Evolutionary conservation across 2,797 vertebrate genomes (phyloP).

Genomic region (Lagodon rhomboides): DNA sequence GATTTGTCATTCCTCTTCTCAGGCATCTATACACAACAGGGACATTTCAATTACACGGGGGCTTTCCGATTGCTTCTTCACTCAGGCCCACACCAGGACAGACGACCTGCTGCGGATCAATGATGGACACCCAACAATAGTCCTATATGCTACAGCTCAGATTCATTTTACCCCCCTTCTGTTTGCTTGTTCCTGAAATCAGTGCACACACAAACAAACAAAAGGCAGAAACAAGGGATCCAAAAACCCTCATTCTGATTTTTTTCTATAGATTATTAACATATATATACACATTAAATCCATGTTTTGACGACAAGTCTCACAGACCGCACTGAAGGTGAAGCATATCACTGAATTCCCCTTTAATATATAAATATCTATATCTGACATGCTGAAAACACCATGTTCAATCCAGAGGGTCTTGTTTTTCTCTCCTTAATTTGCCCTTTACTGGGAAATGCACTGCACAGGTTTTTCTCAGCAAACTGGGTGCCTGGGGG

Average conservation of each 20-base stretch:
- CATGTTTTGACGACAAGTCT: background rate
- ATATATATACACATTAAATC: background rate
- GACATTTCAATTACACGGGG: slow-evolving; percentile 73
- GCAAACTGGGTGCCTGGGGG: slow-evolving; percentile 63
- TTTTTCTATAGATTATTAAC: background rate
- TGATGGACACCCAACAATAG: slow-evolving; percentile 45
- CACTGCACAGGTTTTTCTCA: slow-evolving; percentile 66
- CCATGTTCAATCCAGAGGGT: slow-evolving; percentile 38
- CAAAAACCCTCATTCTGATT: background rate
- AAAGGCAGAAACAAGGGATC: background rate
- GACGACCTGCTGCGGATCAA: slow-evolving; percentile 49
- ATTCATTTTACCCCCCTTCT: slow-evolving; percentile 1
- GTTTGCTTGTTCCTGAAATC: slow-evolving; percentile 2
- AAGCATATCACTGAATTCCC: slow-evolving; percentile 41
- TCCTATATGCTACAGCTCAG: slow-evolving; percentile 3
- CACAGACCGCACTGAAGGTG: slow-evolving; percentile 28
- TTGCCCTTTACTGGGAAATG: slow-evolving; percentile 76
- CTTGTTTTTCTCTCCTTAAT: slow-evolving; percentile 58
- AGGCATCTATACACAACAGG: slow-evolving; percentile 73
- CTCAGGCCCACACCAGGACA: slow-evolving; percentile 40
- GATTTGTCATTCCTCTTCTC: slow-evolving; percentile 80
- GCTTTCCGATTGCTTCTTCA: slow-evolving; percentile 52
- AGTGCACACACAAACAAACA: too few species aligned
- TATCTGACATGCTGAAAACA: slow-evolving; percentile 46
- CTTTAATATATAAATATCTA: slow-evolving; percentile 15